A percentile compares a stretch with the other conserved stretches of the same genome.
These are phyloP conservation scores for Eospalax fontanierii DNA, from an alignment of 2,797 vertebrate genomes.

Conservation along the genomic window DNA sequence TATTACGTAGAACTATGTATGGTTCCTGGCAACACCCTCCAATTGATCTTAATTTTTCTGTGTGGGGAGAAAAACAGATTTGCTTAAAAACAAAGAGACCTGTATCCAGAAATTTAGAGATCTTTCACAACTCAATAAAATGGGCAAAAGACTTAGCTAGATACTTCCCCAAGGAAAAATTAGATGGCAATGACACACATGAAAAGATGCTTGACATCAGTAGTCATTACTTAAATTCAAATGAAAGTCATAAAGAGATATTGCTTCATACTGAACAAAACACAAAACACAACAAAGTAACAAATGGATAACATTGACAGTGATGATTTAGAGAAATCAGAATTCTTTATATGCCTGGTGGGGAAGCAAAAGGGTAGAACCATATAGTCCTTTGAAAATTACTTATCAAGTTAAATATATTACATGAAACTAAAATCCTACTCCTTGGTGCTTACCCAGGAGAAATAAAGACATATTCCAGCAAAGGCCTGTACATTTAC, in stretches of 20 bases:
- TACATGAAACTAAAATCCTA: not conserved
- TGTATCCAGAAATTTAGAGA: conserved; percentile 13
- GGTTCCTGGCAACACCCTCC: not conserved
- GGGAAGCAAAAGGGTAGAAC: not conserved
- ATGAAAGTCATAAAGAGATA: not conserved
- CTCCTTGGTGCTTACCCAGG: conserved; percentile 2
- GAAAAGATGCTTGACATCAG: not conserved
- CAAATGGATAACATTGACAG: not conserved
- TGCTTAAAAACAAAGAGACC: conserved; percentile 17
- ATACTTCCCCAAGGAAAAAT: conserved; percentile 5
- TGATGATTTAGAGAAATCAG: not conserved
- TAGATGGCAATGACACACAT: not conserved
- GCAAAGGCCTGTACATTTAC: not conserved
- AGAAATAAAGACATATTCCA: conserved; percentile 31
- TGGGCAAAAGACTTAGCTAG: not conserved
- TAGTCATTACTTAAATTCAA: not conserved
- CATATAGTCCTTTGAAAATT: not conserved
- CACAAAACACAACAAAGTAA: not conserved
- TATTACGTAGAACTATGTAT: conserved; percentile 7
- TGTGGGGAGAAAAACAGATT: conserved; percentile 18
- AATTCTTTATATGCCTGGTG: not conserved
- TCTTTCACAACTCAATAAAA: conserved; percentile 25
- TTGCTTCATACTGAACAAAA: not conserved
- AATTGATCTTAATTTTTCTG: conserved; percentile 23
- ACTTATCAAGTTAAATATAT: conserved; percentile 4